These are phyloP conservation scores for Fukomys damarensis DNA, from an alignment of 2,113 vertebrate species.

Conservation along the genomic window DNA sequence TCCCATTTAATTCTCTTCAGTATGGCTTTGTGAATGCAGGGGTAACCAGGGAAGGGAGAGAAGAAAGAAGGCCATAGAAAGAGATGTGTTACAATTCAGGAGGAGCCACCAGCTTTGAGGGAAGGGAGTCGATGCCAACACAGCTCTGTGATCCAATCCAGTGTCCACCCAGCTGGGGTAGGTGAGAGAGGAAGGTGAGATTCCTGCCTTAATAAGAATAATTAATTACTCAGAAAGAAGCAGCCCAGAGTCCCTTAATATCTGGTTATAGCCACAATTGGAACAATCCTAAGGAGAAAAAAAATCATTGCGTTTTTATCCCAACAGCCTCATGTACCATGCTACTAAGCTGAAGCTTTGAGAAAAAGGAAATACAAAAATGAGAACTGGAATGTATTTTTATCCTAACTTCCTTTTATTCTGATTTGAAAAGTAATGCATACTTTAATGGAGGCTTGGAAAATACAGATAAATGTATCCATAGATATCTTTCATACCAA, in stretches of 20 bases:
- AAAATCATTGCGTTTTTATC: not conserved
- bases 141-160: not conserved
- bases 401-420: not conserved
- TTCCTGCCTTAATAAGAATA: not conserved
- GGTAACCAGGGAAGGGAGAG: not conserved
- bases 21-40: not conserved
- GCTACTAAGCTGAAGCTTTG: not conserved
- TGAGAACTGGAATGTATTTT: not conserved
- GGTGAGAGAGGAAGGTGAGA: not conserved
- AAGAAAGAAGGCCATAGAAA: not conserved
- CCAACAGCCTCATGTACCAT: not conserved
- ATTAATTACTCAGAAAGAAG: not conserved
- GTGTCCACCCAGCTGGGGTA: not conserved
- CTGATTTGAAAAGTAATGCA: not conserved
- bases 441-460: not conserved
- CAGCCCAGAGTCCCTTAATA: not conserved
- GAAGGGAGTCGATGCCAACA: not conserved
- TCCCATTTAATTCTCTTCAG: not conserved
- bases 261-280: not conserved
- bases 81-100: not conserved
- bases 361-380: not conserved
- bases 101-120: not conserved
- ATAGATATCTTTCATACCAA: not conserved
- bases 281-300: not conserved
- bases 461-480: conserved; percentile 24